phyloP scores from a whole-genome alignment of 2,113 vertebrate genomes.

The Carassius auratus region DNA sequence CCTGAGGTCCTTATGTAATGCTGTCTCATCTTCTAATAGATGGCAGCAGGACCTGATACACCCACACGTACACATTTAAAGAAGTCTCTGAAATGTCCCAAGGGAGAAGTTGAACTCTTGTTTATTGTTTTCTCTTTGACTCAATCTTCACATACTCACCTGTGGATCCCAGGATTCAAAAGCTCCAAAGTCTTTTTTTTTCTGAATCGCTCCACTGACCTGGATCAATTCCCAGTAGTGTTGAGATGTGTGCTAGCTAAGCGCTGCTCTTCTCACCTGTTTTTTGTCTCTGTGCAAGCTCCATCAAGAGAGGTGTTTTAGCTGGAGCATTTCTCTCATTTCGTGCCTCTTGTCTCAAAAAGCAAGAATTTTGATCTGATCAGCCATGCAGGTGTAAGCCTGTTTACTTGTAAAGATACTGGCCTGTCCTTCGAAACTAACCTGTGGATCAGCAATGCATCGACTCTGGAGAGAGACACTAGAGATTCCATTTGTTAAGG shows the following conservation, averaged over 20 bases:
- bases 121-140: slow-evolving; percentile 26
- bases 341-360: background rate
- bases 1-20: slow-evolving; percentile 49
- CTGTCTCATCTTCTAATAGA: slow-evolving; percentile 14
- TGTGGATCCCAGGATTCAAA: background rate
- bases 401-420: slow-evolving; percentile 12
- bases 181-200: slow-evolving; percentile 37
- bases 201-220: slow-evolving; percentile 37
- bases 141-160: background rate
- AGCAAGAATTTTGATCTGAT: background rate
- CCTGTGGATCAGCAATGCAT: slow-evolving; percentile 37
- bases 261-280: background rate
- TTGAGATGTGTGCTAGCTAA: background rate
- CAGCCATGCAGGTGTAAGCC: background rate
- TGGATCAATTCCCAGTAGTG: background rate
- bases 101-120: slow-evolving; percentile 32
- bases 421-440: background rate
- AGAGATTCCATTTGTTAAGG: background rate
- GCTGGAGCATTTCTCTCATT: background rate
- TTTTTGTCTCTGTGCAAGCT: background rate
- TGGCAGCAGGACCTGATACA: slow-evolving; percentile 1
- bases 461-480: slow-evolving; percentile 28
- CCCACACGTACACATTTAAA: background rate
- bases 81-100: slow-evolving; percentile 39
- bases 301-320: no score